Base-by-base conservation (phyloP, 2,113 vertebrate genomes). In the Guaruba guarouba region DNA sequence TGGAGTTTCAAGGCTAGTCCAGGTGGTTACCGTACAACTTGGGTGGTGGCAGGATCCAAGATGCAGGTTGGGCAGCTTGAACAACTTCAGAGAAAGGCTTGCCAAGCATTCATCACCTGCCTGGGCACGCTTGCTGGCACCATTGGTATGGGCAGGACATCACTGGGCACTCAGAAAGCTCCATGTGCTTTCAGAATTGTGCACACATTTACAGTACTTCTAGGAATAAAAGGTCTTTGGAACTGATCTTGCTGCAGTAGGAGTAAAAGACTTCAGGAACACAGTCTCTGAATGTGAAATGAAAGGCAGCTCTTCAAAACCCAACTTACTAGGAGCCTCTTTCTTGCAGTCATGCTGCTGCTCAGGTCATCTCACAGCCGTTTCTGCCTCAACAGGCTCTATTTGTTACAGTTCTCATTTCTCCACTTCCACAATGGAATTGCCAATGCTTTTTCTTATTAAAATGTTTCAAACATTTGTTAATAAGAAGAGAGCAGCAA, bases 11-110 rank as follows among this genome's bases (percentile, higher is more conserved):
- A 10, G 88, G 75, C 86, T 48, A 1, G 46, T 37, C 73, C 89
- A 92, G 94, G 93, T 89, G 91, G 94, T 64, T 4, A 75, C 91
- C 73, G 77, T 82, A 15, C 83, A 3, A 87, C 93, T 76, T 96
- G 89, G 89, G 94, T 87, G 96, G 91, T 69, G 93, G 86, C 81
- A 82, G 93, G 83, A 92, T 93, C 68, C 17, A 13, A 13, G 64
- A n/a, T 46, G 91, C 86, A 48, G 92, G 91, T 48, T 75, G 83
- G 86, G 67, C 91, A 77, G 92, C 94, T 54, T 3, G 64, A 90
- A 17, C 76, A 22, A 35, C 79, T 27, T 15, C 51, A 41, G 76
- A 51, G n/a, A 18, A 15, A 78, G 31, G 86, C 62, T 4, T 96
- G 95, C 94, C 95, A 97, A 37, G 92, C 79, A 86, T 88, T 93